phyloP scores from a whole-genome alignment of 2,113 vertebrate genomes.

The Abramis brama region DNA sequence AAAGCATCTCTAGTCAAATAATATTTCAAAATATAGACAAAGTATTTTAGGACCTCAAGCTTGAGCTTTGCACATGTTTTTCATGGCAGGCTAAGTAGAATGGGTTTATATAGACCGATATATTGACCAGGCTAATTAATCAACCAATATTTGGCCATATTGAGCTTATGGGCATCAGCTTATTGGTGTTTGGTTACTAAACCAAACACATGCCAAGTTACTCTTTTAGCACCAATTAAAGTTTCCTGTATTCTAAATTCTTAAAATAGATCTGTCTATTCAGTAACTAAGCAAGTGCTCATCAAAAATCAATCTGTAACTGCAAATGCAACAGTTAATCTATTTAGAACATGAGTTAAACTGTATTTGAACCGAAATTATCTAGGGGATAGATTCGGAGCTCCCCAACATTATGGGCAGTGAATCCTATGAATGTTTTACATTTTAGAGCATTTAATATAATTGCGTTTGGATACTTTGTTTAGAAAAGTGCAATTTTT shows the following conservation, averaged over 20 bases:
- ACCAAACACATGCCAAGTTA: neutral
- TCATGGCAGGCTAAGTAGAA: neutral
- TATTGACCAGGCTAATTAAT: neutral
- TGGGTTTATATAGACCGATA: neutral
- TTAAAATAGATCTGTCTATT: neutral
- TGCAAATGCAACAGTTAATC: neutral
- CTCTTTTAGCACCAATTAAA: neutral
- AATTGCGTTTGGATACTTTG: conserved; percentile 44
- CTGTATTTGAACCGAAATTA: neutral
- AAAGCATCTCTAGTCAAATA: neutral
- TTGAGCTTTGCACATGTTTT: conserved; percentile 19
- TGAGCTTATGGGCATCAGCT: conserved; percentile 4
- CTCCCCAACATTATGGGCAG: neutral
- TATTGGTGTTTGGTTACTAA: neutral
- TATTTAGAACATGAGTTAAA: conserved; percentile 15
- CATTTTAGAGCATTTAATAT: conserved; percentile 11
- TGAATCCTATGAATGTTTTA: neutral
- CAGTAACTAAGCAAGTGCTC: conserved; percentile 14
- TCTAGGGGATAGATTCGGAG: neutral
- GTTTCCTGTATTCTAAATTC: neutral
- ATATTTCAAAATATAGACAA: neutral
- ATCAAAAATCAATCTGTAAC: neutral
- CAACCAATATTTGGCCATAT: neutral
- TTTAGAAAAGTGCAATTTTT: conserved; percentile 89
- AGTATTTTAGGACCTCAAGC: neutral